Base-by-base conservation (phyloP, 2,888 invertebrate species). In the Steromphala cineraria region DNA sequence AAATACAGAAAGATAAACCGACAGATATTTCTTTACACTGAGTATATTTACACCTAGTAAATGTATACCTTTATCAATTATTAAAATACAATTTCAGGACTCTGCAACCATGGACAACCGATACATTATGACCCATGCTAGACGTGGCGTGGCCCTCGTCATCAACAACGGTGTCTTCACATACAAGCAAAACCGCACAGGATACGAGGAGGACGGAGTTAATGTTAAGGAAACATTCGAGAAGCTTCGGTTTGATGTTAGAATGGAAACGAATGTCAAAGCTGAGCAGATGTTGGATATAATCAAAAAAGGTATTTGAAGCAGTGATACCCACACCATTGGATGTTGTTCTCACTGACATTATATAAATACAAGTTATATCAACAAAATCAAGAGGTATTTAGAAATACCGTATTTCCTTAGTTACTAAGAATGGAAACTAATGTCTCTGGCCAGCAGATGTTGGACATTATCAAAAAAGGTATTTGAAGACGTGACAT, bases 141-240 rank as follows among this genome's bases (percentile, higher is more conserved):
- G 95, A 83, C 95, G 98, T 80, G 98, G 98, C 3, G 94, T 95
- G 86, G 98, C 98, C 3, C 93, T 98, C 19, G 97, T 98, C 90
- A 97, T 98, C 91, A 98, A 98, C 93, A 98, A 98, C 92, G 97
- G 97, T 93, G 94, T 95, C 89, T 98, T 98, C 91, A 95, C 89
- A 93, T 81, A 89, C 7, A 90, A 94, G 83, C 86, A 89, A 8
- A 87, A 87, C 10, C 84, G 93, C 62, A 95, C 95, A 86, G 98
- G 98, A 0, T 98, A 98, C 0, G 96, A 97, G 91, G 96, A 96
- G 67, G 98, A 98, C 93, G 95, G 96, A 87, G 95, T 96, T 83
- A 96, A 96, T 90, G 94, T 98, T 78, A 94, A 95, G 77, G 95
- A 95, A 28, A 80, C 88, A 40, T 89, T 93, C 76, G 87, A 95